A percentile compares a stretch with the other conserved stretches of the same genome.
Conservation (phyloP, 2,797 vertebrate genomes). For the Takifugu rubripes region DNA sequence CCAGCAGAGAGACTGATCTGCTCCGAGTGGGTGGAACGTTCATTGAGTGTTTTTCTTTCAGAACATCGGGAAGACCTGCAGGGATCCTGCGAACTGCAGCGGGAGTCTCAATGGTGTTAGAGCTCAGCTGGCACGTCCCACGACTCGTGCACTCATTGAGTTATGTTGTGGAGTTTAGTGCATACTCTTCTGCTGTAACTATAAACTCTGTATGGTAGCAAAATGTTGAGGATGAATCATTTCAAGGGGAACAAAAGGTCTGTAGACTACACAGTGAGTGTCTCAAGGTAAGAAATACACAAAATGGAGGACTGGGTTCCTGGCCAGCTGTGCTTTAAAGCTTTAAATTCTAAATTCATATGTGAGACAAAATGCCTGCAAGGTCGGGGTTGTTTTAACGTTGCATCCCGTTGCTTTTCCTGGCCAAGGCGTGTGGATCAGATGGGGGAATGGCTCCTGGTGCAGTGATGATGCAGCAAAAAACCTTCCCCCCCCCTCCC, state of each 20-base stretch:
- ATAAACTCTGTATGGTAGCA: constrained; percentile 39
- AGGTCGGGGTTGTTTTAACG: constrained; percentile 15
- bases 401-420: constrained; percentile 18
- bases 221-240: constrained; percentile 60
- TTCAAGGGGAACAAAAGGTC: constrained; percentile 43
- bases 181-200: constrained; percentile 21
- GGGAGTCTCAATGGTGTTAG: constrained; percentile 43
- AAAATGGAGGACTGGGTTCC: background rate
- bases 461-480: constrained; percentile 37
- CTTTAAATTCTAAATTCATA: constrained; percentile 6
- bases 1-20: constrained; percentile 10
- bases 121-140: constrained; percentile 37
- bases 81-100: constrained; percentile 41
- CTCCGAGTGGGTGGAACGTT: constrained; percentile 45
- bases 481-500: constrained; percentile 12
- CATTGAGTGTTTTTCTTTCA: constrained; percentile 43
- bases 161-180: constrained; percentile 35
- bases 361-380: constrained; percentile 28
- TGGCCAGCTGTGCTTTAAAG: too few species aligned
- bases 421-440: constrained; percentile 17
- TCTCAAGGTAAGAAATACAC: background rate
- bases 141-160: constrained; percentile 40
- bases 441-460: constrained; percentile 21
- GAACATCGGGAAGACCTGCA: constrained; percentile 20
- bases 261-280: constrained; percentile 34